Evolutionary conservation across 2,888 invertebrate species (phyloP), one percentile per base, ranked within the genome.

Genomic region (Heliconius ismenius): DNA sequence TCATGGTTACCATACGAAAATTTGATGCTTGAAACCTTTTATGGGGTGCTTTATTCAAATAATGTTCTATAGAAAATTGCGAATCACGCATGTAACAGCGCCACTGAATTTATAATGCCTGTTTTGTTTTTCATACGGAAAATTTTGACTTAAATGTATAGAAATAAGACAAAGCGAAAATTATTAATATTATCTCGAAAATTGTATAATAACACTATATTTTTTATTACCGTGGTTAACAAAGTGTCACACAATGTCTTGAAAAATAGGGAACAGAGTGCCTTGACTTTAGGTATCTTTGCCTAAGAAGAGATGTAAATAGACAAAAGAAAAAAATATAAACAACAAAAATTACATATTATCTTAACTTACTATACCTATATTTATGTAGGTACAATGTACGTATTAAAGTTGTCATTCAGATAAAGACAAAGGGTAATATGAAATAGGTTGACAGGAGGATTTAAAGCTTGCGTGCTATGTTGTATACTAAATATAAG

Each of bases 21-120:
- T 87, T 85, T 92, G 92, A 92, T 92, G 92, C 85, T 83, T 84
- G 82, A 81, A 79, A 78, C 92, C 92, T 88, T 89, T 86, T 91
- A 89, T 72, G 91, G 91, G 60, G 80, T 60, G 81, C 86, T 85
- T 89, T 89, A 92, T 92, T 91, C 88, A 87, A 92, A 90, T 91
- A 91, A 89, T 89, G 86, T 85, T 87, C 63, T 88, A 89, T 88
- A 89, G 84, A 85, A 84, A 86, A 86, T 85, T 86, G 88, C 89
- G 86, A 91, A 91, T 89, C 91, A 86, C 88, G 90, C 87, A 88
- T 88, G 89, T 82, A 84, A 79, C 77, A 79, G 79, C 82, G 82
- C 86, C 84, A 84, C 84, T 87, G 91, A 90, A 91, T 91, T 83
- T 86, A 83, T 88, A 90, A 89, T 88, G 82, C 83, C 78, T 81